Base-by-base conservation (phyloP, 1,140 invertebrate species). In the Aphidius gifuensis region DNA sequence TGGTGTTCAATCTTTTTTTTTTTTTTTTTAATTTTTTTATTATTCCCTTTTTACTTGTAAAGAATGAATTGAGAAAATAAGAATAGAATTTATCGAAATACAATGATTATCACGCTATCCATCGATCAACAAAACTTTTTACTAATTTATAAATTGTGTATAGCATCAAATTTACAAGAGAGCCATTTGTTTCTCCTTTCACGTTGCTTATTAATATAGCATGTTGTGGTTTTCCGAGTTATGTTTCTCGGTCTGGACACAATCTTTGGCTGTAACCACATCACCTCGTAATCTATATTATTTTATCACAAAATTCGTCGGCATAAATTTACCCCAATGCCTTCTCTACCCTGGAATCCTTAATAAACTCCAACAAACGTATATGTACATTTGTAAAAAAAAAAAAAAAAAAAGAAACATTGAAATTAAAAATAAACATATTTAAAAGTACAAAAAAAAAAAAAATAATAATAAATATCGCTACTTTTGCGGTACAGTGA, bases 211-310 rank as follows among this genome's bases (percentile, higher is more conserved):
- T 76, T 72, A 76, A 75, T 76, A 67, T 65, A 64, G 68, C 65
- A 76, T 75, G 57, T 67, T 65, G 69, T 69, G 72, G 74, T 74
- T 74, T 74, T 69, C 69, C 65, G 65, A 67, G 69, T 66, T 74
- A 72, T 66, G 65, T 68, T 70, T 42, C 53, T 11, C n/a, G 53
- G 39, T 43, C 21, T 43, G 21, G 9, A 40, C 7, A 55, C 39
- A 55, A 55, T 43, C n/a, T n/a, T 6, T 7, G 45, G 47, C 32
- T 46, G 39, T 40, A 59, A 59, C 58, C 58, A 40, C 58, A 59
- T 9, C 11, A 16, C 23, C 58, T 59, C 46, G 47, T 59, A 59
- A 59, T 59, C 58, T 38, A 40, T n/a, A 42, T 8, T 6, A 59
- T 59, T 59, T 59, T 59, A 59, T 55, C 16, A 43, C 23, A 32